phyloP scores from a whole-genome alignment of 1,140 invertebrate genomes.

The Bombus waltoni region DNA sequence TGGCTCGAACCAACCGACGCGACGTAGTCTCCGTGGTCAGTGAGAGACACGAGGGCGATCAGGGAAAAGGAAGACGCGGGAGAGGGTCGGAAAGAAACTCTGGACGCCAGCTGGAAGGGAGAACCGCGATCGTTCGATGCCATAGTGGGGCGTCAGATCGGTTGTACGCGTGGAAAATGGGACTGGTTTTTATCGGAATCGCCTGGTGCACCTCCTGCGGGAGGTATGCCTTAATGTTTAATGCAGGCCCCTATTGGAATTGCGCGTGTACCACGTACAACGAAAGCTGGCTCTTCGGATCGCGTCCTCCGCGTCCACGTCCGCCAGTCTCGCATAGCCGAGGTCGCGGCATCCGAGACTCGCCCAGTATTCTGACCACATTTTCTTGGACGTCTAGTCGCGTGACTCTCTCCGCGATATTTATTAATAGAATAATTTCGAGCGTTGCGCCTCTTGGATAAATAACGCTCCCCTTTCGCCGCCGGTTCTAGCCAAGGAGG shows the following conservation, averaged over 20 bases:
- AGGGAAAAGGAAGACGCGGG: constrained; percentile 50
- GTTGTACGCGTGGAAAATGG: constrained; percentile 74
- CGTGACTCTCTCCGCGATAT: constrained; percentile 6
- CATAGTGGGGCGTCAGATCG: constrained; percentile 73
- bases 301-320: constrained; percentile 27
- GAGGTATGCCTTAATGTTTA: constrained; percentile 69
- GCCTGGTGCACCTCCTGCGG: constrained; percentile 59
- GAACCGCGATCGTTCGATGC: constrained; percentile 51
- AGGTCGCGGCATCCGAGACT: neutral
- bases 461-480: neutral
- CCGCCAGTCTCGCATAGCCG: constrained; percentile 55
- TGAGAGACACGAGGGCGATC: constrained; percentile 45
- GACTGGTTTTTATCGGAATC: constrained; percentile 71
- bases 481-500: neutral
- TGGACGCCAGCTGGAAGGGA: constrained; percentile 38
- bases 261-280: constrained; percentile 45
- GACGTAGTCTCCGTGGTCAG: constrained; percentile 50
- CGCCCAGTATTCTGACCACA: constrained; percentile 14
- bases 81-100: constrained; percentile 63
- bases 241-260: constrained; percentile 67
- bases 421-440: constrained; percentile 50
- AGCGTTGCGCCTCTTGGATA: constrained; percentile 6
- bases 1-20: constrained; percentile 27
- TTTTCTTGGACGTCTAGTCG: constrained; percentile 26
- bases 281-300: constrained; percentile 42